Percentiles rank a stretch among this genome's conserved stretches.
phyloP scores from a whole-genome alignment of 2,113 vertebrate genomes.

The Nicator chloris region DNA sequence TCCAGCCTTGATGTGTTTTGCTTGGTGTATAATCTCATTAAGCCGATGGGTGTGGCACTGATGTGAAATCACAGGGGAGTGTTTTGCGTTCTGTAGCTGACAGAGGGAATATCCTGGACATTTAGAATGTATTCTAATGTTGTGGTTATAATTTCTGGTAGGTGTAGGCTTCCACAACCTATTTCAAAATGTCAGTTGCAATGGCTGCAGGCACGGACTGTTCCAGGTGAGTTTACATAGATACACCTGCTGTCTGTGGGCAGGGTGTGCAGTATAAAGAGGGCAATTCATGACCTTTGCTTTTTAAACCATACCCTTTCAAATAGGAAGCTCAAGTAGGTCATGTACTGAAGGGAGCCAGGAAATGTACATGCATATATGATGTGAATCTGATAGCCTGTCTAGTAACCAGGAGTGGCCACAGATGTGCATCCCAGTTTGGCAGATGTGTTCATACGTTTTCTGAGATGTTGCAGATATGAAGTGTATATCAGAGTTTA shows the following conservation, averaged over 20 bases:
- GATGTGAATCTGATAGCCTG: not conserved
- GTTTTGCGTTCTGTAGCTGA: not conserved
- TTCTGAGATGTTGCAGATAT: not conserved
- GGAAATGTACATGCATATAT: not conserved
- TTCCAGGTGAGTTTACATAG: not conserved
- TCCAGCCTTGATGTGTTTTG: not conserved
- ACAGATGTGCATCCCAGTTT: not conserved
- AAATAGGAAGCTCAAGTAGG: slow-evolving; percentile 39
- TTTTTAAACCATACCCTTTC: slow-evolving; percentile 19
- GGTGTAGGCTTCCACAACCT: not conserved
- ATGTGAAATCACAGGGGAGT: not conserved
- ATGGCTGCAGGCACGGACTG: not conserved
- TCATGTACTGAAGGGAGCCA: not conserved
- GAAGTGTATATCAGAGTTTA: not conserved
- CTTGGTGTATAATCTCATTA: not conserved
- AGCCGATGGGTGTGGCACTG: not conserved
- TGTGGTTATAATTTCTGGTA: not conserved
- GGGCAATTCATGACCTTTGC: not conserved
- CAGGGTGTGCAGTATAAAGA: not conserved
- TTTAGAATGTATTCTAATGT: not conserved
- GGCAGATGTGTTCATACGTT: not conserved
- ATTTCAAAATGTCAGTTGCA: not conserved
- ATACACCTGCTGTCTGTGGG: not conserved
- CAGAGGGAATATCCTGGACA: not conserved
- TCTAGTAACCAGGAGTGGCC: not conserved